Evolutionary conservation across 2,113 vertebrate species (phyloP).

Genomic region (Atherinomorus stipes): DNA sequence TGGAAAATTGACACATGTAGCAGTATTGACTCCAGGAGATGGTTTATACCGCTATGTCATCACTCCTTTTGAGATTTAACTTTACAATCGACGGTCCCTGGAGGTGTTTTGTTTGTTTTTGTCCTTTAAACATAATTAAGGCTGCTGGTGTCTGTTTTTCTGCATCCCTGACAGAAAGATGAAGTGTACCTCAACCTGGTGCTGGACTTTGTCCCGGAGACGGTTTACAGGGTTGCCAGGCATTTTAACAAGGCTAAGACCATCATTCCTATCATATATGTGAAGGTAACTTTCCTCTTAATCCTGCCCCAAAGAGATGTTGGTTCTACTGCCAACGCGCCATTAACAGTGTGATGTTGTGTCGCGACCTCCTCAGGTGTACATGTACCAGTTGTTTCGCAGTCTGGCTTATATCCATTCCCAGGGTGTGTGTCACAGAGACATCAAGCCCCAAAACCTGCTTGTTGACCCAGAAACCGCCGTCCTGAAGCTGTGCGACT

Average conservation of each 20-base stretch:
- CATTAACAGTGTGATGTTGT: not conserved
- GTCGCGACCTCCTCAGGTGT: conserved; percentile 81
- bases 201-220: conserved; percentile 93
- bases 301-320: too few species aligned
- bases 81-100: too few species aligned
- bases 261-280: conserved; percentile 91
- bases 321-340: too few species aligned
- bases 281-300: conserved; percentile 83
- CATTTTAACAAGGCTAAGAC: conserved; percentile 94
- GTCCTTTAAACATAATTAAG: too few species aligned
- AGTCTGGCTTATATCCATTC: conserved; percentile 96
- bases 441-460: conserved; percentile 95
- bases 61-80: too few species aligned
- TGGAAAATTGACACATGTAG: too few species aligned
- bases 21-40: too few species aligned
- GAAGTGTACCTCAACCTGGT: conserved; percentile 94
- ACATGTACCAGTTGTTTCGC: conserved; percentile 96
- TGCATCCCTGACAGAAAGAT: conserved; percentile 83
- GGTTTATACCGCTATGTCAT: too few species aligned
- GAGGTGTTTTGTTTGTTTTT: too few species aligned
- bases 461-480: conserved; percentile 93
- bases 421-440: conserved; percentile 93
- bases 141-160: not conserved
- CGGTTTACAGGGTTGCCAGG: conserved; percentile 91
- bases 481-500: conserved; percentile 93